Evolutionary conservation across 2,797 vertebrate genomes (phyloP).

Genomic region (Setipinna tenuifilis): DNA sequence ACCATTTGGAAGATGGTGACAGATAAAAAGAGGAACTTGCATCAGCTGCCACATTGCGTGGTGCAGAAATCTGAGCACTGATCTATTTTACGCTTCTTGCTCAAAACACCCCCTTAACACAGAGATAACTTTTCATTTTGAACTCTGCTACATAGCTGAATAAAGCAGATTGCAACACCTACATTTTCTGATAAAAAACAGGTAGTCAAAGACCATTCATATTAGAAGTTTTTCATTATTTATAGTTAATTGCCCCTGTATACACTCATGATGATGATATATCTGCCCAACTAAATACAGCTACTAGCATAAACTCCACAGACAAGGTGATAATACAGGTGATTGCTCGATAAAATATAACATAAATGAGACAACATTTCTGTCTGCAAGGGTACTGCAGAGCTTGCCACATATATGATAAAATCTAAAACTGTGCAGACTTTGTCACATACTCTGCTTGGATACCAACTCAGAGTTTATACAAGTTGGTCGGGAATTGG

Average conservation of each 20-base stretch:
- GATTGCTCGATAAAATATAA: no score
- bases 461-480: no score
- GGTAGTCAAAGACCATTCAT: neutral
- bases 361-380: no score
- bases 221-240: neutral
- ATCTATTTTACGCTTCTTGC: neutral
- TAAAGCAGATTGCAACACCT: neutral
- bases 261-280: neutral
- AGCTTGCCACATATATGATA: no score
- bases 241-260: neutral
- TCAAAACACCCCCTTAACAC: neutral
- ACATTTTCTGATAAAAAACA: neutral
- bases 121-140: neutral
- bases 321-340: no score
- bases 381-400: no score
- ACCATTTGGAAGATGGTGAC: neutral
- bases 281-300: neutral
- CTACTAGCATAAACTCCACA: neutral
- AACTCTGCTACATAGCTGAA: neutral
- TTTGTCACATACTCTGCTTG: no score
- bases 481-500: no score
- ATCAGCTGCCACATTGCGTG: neutral
- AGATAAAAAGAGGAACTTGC: neutral
- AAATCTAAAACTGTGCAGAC: no score
- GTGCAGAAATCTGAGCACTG: neutral